Evolutionary conservation across 2,888 invertebrate species (phyloP).

Genomic region (Hybos culiciformis): DNA sequence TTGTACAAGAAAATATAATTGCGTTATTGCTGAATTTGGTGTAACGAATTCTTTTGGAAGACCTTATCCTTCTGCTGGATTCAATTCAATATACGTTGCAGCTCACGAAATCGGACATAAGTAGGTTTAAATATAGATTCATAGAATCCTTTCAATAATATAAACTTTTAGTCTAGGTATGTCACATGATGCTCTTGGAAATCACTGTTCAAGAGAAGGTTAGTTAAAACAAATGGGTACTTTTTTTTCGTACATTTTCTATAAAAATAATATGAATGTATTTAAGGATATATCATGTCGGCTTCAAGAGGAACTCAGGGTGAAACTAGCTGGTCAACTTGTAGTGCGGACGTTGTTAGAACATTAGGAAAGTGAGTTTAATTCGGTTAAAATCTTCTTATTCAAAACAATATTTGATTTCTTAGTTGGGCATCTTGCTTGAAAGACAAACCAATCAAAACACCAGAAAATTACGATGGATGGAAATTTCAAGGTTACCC

Average conservation of each 20-base stretch:
- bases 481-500: slow-evolving; percentile 49
- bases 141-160: not conserved
- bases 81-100: slow-evolving; percentile 66
- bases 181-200: slow-evolving; percentile 64
- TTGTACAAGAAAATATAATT: slow-evolving; percentile 55
- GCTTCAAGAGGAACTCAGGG: slow-evolving; percentile 64
- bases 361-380: slow-evolving; percentile 34
- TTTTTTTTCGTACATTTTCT: no score
- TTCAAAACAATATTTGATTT: slow-evolving; percentile 3
- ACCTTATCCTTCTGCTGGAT: slow-evolving; percentile 72
- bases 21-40: slow-evolving; percentile 67
- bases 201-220: slow-evolving; percentile 59
- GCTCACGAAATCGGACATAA: slow-evolving; percentile 78
- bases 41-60: slow-evolving; percentile 57
- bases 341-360: slow-evolving; percentile 48
- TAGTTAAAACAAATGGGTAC: no score
- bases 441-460: slow-evolving; percentile 41
- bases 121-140: slow-evolving; percentile 36
- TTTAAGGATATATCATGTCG: slow-evolving; percentile 74
- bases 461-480: slow-evolving; percentile 43
- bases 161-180: slow-evolving; percentile 50
- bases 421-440: slow-evolving; percentile 51
- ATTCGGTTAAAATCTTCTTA: no score
- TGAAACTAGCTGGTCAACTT: slow-evolving; percentile 64
- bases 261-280: no score